These are phyloP conservation scores for Hexactinellida sp. DNA, from an alignment of 37 sponge, comb jelly and placozoan species.

Conservation along the genomic window DNA sequence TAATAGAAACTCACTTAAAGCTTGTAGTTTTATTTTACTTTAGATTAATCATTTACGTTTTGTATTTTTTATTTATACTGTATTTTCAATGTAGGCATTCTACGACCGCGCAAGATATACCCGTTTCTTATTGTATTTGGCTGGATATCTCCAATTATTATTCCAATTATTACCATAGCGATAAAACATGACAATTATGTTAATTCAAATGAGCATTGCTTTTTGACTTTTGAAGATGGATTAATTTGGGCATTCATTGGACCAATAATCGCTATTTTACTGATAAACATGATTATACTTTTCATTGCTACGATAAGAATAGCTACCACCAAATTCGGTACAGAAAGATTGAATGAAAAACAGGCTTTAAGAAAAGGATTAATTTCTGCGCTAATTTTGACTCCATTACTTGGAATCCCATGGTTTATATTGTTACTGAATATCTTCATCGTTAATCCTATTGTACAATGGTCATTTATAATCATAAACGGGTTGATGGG, in stretches of 20 bases:
- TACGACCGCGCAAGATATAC: not conserved
- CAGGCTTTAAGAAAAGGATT: not conserved
- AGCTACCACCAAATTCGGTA: not conserved
- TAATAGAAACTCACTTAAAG: no score
- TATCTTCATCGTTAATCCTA: not conserved
- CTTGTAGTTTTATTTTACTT: no score
- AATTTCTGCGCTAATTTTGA: not conserved
- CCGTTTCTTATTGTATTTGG: not conserved
- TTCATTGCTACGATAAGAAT: not conserved
- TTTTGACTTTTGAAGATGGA: slow-evolving; percentile 11
- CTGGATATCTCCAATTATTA: slow-evolving; percentile 2
- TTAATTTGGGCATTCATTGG: not conserved
- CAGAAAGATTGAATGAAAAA: not conserved
- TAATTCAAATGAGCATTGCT: not conserved
- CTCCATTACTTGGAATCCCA: not conserved
- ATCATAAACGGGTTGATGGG: not conserved
- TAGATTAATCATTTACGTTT: no score
- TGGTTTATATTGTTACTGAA: not conserved
- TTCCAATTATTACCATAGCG: not conserved
- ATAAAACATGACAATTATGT: slow-evolving; percentile 7
- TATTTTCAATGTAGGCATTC: not conserved
- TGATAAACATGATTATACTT: not conserved
- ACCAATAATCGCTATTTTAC: not conserved
- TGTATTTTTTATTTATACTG: no score
- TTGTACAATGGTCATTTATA: not conserved